Evolutionary conservation across 2,113 vertebrate genomes (phyloP).

Genomic region (Oncorhynchus clarkii): DNA sequence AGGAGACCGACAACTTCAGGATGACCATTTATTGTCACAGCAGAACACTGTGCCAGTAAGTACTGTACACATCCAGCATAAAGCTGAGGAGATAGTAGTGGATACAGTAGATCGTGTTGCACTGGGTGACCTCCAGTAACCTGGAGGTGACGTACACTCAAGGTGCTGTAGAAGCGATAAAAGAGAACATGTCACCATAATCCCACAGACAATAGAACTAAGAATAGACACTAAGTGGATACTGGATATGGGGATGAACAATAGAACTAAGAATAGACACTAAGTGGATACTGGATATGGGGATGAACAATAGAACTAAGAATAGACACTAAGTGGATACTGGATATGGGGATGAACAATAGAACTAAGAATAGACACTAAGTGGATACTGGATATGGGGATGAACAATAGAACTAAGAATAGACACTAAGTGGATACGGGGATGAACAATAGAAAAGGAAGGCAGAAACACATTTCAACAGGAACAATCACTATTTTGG

Average conservation of each 20-base stretch:
- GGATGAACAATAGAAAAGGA: slow-evolving; percentile 44
- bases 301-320: slow-evolving; percentile 57
- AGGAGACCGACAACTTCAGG: no score
- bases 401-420: slow-evolving; percentile 64
- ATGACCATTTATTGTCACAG: no score
- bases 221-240: slow-evolving; percentile 57
- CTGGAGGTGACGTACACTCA: slow-evolving; percentile 51
- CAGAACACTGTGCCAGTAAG: no score
- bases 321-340: slow-evolving; percentile 68
- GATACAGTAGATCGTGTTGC: no score
- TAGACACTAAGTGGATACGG: slow-evolving; percentile 62
- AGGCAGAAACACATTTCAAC: not conserved
- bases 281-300: slow-evolving; percentile 61
- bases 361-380: slow-evolving; percentile 64
- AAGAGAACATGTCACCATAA: slow-evolving; percentile 61
- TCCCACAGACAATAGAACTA: slow-evolving; percentile 55
- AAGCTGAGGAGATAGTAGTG: no score
- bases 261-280: slow-evolving; percentile 62
- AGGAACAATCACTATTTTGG: no score
- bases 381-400: slow-evolving; percentile 60
- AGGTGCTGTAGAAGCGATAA: slow-evolving; percentile 53
- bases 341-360: slow-evolving; percentile 55
- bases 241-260: no score
- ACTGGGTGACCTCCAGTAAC: slow-evolving; percentile 1
- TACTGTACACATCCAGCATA: no score